Evolutionary conservation across 1,140 invertebrate species (phyloP).

Genomic region (Orius laevigatus): DNA sequence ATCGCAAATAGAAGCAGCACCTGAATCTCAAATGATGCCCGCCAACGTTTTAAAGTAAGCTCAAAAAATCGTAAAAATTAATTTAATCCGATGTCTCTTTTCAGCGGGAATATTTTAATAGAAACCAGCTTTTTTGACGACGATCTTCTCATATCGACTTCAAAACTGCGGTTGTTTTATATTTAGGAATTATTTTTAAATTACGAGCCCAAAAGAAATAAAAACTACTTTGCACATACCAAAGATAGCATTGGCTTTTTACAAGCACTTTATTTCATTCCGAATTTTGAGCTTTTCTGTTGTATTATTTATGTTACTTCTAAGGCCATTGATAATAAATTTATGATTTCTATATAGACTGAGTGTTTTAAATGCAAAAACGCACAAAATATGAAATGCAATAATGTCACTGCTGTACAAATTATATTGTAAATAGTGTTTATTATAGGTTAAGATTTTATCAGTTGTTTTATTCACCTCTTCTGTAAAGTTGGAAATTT

Average conservation of each 20-base stretch:
- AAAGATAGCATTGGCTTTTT: slow-evolving; percentile 13
- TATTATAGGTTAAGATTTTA: background rate
- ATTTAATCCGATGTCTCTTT: slow-evolving; percentile 30
- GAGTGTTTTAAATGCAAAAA: background rate
- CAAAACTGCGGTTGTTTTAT: slow-evolving; percentile 89
- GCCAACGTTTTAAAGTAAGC: slow-evolving; percentile 84
- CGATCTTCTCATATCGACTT: slow-evolving; percentile 85
- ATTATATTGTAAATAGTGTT: background rate
- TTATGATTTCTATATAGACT: too few relatives aligned
- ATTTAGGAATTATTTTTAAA: slow-evolving; percentile 39
- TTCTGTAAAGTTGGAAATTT: background rate
- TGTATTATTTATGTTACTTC: background rate
- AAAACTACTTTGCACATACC: too few relatives aligned
- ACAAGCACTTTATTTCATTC: slow-evolving; percentile 22
- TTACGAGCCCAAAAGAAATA: too few relatives aligned
- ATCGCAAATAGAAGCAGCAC: slow-evolving; percentile 92
- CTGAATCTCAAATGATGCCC: slow-evolving; percentile 99
- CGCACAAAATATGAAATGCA: background rate
- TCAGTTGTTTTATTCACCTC: background rate
- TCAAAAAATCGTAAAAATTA: slow-evolving; percentile 7
- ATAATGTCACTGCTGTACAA: slow-evolving; percentile 1
- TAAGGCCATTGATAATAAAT: background rate
- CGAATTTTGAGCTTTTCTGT: background rate
- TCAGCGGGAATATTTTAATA: slow-evolving; percentile 94
- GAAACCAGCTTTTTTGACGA: slow-evolving; percentile 98